Conservation (phyloP, 2,888 invertebrate genomes). For the Agonum fuliginosum region DNA sequence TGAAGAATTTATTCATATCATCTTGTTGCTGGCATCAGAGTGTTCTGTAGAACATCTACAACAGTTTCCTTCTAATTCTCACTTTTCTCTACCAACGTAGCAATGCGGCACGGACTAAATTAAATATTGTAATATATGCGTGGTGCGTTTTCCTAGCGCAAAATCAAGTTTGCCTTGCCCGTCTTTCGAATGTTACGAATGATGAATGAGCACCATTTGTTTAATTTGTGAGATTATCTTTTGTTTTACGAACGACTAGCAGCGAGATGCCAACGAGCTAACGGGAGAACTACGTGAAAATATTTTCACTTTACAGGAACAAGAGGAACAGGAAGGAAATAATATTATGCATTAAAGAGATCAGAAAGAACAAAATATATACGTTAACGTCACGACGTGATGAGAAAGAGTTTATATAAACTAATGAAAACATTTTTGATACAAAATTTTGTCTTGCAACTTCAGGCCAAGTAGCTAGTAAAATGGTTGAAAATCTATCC, state of each 20-base stretch:
- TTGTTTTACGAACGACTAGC: conserved; percentile 46
- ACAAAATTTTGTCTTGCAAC: too few relatives aligned
- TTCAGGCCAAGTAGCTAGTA: too few relatives aligned
- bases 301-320: not conserved
- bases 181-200: conserved; percentile 52
- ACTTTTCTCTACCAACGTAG: not conserved
- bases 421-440: too few relatives aligned
- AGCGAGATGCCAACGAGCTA: not conserved
- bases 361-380: too few relatives aligned
- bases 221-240: conserved; percentile 53
- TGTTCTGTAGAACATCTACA: too few relatives aligned
- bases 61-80: too few relatives aligned
- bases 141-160: conserved; percentile 54
- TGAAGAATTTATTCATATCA: too few relatives aligned
- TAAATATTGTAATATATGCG: conserved; percentile 60
- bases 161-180: conserved; percentile 54
- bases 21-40: too few relatives aligned
- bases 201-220: conserved; percentile 53
- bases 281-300: not conserved
- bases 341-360: not conserved
- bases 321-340: not conserved
- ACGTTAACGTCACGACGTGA: too few relatives aligned
- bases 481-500: too few relatives aligned
- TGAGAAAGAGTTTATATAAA: too few relatives aligned
- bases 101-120: conserved; percentile 51